Percentiles rank a stretch among this genome's conserved stretches.
Evolutionary conservation across 2,888 invertebrate species (phyloP).

Genomic region (Sussaba pulchella): DNA sequence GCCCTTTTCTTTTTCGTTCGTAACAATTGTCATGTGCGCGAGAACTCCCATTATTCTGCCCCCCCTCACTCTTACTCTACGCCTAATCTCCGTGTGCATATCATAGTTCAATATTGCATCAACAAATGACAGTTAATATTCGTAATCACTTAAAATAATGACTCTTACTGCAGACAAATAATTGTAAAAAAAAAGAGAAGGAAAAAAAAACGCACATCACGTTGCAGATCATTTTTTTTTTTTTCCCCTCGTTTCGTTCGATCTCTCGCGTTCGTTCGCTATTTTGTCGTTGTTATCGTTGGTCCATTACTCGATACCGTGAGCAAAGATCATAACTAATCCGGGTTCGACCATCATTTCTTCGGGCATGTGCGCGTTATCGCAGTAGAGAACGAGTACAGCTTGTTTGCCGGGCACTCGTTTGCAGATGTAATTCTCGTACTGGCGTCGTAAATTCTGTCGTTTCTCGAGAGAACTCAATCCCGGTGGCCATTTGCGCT

Average conservation of each 20-base stretch:
- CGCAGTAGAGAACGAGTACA: slow-evolving; percentile 96
- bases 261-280: slow-evolving; percentile 23
- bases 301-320: slow-evolving; percentile 92
- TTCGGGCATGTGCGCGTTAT: slow-evolving; percentile 97
- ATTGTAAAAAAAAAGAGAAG: slow-evolving; percentile 34
- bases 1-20: not conserved
- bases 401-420: slow-evolving; percentile 98
- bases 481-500: slow-evolving; percentile 97
- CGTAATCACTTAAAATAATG: slow-evolving; percentile 67
- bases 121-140: slow-evolving; percentile 61
- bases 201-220: slow-evolving; percentile 16
- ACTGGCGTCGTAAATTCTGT: slow-evolving; percentile 96
- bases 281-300: slow-evolving; percentile 35
- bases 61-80: slow-evolving; percentile 33
- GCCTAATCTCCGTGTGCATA: slow-evolving; percentile 43
- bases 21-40: slow-evolving; percentile 52
- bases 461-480: slow-evolving; percentile 96
- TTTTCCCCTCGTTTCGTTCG: not conserved
- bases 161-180: slow-evolving; percentile 63
- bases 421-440: slow-evolving; percentile 97
- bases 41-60: slow-evolving; percentile 15
- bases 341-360: slow-evolving; percentile 99
- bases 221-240: slow-evolving; percentile 37
- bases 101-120: slow-evolving; percentile 56
- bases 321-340: slow-evolving; percentile 99